Evolutionary conservation across 2,888 invertebrate species (phyloP).

Genomic region (Aproaerema taeniolella): DNA sequence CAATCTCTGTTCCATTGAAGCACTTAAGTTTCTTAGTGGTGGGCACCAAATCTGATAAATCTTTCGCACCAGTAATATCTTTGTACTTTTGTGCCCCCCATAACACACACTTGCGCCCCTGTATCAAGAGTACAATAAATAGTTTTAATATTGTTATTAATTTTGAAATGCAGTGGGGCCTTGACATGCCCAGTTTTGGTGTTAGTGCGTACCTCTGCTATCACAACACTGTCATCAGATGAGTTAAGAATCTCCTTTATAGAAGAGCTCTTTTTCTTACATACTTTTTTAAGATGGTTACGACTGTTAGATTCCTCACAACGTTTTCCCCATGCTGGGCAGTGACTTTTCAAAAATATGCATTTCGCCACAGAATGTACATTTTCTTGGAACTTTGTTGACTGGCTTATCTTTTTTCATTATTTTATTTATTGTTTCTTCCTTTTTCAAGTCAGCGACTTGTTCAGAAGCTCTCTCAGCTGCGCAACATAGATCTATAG

Average conservation of each 20-base stretch:
- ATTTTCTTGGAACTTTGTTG: too few relatives aligned
- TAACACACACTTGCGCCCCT: background rate
- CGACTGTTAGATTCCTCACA: background rate
- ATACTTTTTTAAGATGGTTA: conserved; percentile 4
- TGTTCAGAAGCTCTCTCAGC: background rate
- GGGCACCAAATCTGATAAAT: background rate
- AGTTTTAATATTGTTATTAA: background rate
- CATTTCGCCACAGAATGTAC: too few relatives aligned
- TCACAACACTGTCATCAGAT: conserved; percentile 3
- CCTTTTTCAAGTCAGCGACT: background rate
- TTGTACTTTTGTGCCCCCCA: background rate
- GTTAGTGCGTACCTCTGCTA: background rate
- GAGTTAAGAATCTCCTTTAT: background rate
- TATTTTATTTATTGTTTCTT: background rate
- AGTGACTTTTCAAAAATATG: background rate
- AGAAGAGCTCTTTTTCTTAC: conserved; percentile 9
- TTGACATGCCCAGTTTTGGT: background rate
- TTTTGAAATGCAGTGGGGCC: background rate
- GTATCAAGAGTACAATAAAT: background rate
- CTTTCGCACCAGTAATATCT: background rate
- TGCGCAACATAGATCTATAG: background rate
- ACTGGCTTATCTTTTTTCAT: background rate
- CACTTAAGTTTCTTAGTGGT: background rate
- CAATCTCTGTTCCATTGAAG: conserved; percentile 2
- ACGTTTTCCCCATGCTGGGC: too few relatives aligned